Evolutionary conservation across 2,797 vertebrate genomes (phyloP).

Genomic region (Lindbergichthys nudifrons): DNA sequence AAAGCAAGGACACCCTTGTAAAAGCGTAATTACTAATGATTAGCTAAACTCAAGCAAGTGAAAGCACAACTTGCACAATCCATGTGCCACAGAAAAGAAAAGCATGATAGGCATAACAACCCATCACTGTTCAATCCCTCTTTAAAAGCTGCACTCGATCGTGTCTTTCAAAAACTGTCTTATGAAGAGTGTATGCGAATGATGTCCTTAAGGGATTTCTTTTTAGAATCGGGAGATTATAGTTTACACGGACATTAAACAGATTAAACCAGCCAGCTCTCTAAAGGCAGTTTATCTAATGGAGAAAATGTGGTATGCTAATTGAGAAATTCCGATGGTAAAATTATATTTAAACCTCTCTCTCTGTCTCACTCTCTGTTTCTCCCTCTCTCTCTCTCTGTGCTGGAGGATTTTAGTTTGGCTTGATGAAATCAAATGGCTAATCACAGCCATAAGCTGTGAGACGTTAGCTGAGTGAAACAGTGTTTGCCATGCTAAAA

Average conservation of each 20-base stretch:
- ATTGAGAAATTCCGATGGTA: conserved; percentile 85
- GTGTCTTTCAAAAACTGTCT: conserved; percentile 81
- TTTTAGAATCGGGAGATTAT: conserved; percentile 86
- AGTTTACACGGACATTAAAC: conserved; percentile 88
- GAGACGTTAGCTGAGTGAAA: conserved; percentile 87
- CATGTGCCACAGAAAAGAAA: conserved; percentile 46
- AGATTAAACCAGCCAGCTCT: conserved; percentile 85
- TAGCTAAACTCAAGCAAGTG: conserved; percentile 64
- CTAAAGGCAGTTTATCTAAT: conserved; percentile 88
- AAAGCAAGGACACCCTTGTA: conserved; percentile 64
- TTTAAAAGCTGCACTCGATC: conserved; percentile 81
- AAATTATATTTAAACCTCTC: conserved; percentile 81
- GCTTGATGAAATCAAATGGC: conserved; percentile 84
- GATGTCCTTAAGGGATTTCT: conserved; percentile 86
- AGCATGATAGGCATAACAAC: conserved; percentile 70
- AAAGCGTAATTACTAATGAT: conserved; percentile 66
- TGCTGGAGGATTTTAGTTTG: conserved; percentile 76
- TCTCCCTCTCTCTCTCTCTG: conserved; percentile 26
- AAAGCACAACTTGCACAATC: conserved; percentile 62
- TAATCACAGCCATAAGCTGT: conserved; percentile 83
- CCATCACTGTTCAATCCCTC: conserved; percentile 70
- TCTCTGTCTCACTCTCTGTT: conserved; percentile 21
- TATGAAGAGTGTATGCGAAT: conserved; percentile 80
- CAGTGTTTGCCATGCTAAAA: conserved; percentile 94
- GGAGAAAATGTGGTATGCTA: conserved; percentile 86